A percentile compares a stretch with the other conserved stretches of the same genome.
Evolutionary conservation across 2,888 invertebrate genomes (phyloP).

Genomic region (Ophioninae sp.): DNA sequence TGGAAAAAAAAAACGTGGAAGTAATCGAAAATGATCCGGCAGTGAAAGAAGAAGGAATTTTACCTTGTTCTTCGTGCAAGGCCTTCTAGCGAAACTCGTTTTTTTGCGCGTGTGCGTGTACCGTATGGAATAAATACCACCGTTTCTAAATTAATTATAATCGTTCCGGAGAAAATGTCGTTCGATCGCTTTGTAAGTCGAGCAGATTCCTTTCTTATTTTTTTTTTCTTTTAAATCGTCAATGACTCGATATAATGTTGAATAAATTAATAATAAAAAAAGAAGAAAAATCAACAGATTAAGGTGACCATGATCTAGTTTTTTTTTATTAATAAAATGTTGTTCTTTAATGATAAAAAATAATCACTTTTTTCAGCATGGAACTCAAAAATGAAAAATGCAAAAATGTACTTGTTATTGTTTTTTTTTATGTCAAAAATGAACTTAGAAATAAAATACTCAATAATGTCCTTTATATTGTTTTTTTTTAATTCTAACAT

Average conservation of each 20-base stretch:
- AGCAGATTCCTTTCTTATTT: not conserved
- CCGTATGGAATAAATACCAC: conserved; percentile 30
- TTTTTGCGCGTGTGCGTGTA: conserved; percentile 13
- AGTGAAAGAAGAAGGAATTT: conserved; percentile 34
- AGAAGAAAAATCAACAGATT: not conserved
- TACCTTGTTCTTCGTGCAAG: conserved; percentile 20
- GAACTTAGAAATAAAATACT: no score
- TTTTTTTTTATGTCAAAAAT: no score
- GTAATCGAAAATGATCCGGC: conserved; percentile 43
- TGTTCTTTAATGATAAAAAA: no score
- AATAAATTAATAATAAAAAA: not conserved
- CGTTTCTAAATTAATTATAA: conserved; percentile 33
- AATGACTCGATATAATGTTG: not conserved
- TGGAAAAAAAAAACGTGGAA: conserved; percentile 13
- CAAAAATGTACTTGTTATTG: no score
- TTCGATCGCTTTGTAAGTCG: not conserved
- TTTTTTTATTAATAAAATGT: no score
- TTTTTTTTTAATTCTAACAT: no score
- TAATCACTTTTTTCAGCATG: no score
- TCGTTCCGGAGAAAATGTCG: not conserved
- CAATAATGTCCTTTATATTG: no score
- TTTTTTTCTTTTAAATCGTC: no score
- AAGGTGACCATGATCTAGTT: no score
- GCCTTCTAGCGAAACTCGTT: conserved; percentile 42
- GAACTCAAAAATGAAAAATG: no score